Evolutionary conservation across 1,140 invertebrate genomes (phyloP).

Genomic region (Temnothorax longispinosus): DNA sequence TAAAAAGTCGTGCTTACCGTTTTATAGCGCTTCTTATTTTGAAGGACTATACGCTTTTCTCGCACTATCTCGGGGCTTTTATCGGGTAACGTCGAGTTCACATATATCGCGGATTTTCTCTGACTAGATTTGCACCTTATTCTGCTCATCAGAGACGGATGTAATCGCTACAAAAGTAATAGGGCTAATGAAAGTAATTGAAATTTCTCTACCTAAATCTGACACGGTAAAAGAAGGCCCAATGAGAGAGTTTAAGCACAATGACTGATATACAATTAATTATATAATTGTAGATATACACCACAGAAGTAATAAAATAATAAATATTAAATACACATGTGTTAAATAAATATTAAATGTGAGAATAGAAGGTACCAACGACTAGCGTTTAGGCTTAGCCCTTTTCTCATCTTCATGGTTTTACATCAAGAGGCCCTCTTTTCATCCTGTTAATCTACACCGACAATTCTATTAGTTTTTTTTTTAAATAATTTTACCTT

Average conservation of each 20-base stretch:
- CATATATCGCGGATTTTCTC: conserved; percentile 83
- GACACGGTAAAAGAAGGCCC: background rate
- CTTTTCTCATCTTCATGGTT: background rate
- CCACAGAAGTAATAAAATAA: background rate
- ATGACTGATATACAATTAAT: background rate
- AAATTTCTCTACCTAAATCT: background rate
- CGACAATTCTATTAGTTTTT: background rate
- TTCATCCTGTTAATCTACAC: background rate
- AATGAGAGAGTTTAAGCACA: background rate
- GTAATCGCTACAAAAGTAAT: conserved; percentile 80
- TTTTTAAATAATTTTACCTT: conserved; percentile 76
- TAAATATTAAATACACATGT: background rate
- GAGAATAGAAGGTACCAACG: background rate
- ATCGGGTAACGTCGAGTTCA: conserved; percentile 80
- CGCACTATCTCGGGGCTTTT: conserved; percentile 80
- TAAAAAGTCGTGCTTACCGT: background rate
- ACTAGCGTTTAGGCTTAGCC: background rate
- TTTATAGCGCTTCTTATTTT: conserved; percentile 26
- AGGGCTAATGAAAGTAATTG: conserved; percentile 43
- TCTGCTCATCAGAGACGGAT: conserved; percentile 82
- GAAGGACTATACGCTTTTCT: conserved; percentile 66
- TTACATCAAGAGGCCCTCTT: background rate
- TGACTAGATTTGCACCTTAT: conserved; percentile 85
- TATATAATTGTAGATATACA: background rate
- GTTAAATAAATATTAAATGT: conserved; percentile 7